Evolutionary conservation across 2,113 vertebrate genomes (phyloP).

Genomic region (rat (Rattus norvegicus)): DNA sequence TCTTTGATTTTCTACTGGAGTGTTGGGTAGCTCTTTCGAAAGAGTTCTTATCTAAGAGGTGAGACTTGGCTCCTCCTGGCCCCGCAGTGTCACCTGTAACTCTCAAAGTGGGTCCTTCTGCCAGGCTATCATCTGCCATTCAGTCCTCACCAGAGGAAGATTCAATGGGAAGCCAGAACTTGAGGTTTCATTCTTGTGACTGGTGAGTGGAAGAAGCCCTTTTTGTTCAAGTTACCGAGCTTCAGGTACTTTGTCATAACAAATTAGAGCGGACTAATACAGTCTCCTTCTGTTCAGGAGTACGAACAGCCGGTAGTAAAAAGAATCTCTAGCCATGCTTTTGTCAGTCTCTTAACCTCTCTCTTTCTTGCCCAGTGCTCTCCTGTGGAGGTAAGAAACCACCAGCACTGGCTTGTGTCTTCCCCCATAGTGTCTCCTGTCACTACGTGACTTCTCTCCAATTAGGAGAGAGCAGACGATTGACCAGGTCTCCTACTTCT

Average conservation of each 20-base stretch:
- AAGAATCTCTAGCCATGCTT: neutral
- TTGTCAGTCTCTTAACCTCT: neutral
- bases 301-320: neutral
- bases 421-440: neutral
- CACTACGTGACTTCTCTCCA: neutral
- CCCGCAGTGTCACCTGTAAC: neutral
- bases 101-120: neutral
- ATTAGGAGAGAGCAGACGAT: neutral
- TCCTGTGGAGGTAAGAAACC: neutral
- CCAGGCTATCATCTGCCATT: neutral
- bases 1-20: neutral
- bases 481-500: neutral
- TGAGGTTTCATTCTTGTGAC: neutral
- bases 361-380: neutral
- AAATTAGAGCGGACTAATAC: neutral
- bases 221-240: neutral
- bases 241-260: neutral
- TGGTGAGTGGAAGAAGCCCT: too few species aligned
- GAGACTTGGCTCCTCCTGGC: neutral
- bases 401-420: neutral
- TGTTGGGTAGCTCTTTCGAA: neutral
- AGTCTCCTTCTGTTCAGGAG: neutral
- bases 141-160: neutral
- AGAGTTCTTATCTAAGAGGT: neutral
- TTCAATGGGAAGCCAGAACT: neutral